Conservation (phyloP, 2,113 vertebrate genomes). For the Ceuthmochares aereus region DNA sequence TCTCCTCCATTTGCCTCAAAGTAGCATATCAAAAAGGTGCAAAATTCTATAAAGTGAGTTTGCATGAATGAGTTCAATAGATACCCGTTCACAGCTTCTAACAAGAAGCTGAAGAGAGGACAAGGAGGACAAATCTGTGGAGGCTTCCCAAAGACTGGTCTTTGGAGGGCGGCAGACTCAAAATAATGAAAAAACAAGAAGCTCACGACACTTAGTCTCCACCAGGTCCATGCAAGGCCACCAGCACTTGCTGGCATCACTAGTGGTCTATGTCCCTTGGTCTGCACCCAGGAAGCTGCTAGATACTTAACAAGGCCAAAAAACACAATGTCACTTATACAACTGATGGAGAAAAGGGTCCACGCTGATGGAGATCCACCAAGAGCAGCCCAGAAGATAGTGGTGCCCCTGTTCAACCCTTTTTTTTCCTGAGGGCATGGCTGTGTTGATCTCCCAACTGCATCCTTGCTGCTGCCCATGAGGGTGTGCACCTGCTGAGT, state of each 20-base stretch:
- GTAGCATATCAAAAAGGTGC: background rate
- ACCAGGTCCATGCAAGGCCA: background rate
- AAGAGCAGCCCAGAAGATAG: background rate
- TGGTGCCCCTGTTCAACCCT: background rate
- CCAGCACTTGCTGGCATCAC: background rate
- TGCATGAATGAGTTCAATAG: background rate
- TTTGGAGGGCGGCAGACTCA: background rate
- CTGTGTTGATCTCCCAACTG: background rate
- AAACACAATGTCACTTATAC: background rate
- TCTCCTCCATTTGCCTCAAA: background rate
- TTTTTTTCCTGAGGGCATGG: fast-evolving
- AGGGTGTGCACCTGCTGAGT: background rate
- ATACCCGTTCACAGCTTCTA: background rate
- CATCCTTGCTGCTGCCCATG: background rate
- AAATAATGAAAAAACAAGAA: background rate
- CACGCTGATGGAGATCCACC: fast-evolving
- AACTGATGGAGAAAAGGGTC: background rate
- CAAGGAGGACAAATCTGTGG: background rate
- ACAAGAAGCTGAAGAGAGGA: background rate
- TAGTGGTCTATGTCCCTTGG: background rate
- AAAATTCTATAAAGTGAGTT: background rate
- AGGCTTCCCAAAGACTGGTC: background rate
- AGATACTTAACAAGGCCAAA: background rate
- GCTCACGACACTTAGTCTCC: background rate
- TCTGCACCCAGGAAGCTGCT: background rate